Evolutionary conservation across 2,888 invertebrate genomes (phyloP), one percentile per base, ranked within the genome.

Genomic region (Leucoptera coffeella): DNA sequence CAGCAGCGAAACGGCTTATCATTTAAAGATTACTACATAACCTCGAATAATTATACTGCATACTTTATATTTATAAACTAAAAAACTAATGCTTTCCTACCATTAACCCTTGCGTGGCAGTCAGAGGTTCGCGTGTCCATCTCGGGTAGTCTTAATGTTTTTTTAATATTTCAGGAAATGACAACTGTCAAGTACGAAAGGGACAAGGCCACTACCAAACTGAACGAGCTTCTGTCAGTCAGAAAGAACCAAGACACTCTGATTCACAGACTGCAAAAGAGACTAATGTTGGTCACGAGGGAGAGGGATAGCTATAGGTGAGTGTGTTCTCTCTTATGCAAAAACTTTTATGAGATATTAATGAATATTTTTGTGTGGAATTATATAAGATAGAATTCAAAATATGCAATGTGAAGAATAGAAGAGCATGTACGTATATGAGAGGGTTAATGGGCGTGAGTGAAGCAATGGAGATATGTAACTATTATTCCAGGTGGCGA

Each of bases 301-400:
- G 90, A 90, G 48, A 71, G 90, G 13, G 89, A 90, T 42, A 87
- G 85, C 43, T 86, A 88, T 41, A 77, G 87, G 47, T 78, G 30
- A 35, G 31, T 26, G 6, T 7, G 2, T 20, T 26, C 13, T 15
- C 10, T 25, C 15, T 17, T n/a, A n/a, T n/a, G n/a, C n/a, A n/a
- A n/a, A n/a, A n/a, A n/a, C n/a, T n/a, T n/a, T n/a, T n/a, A n/a
- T n/a, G n/a, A n/a, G n/a, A n/a, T n/a, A n/a, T n/a, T n/a, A n/a
- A n/a, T n/a, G n/a, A n/a, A n/a, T n/a, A n/a, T n/a, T n/a, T n/a
- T n/a, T n/a, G n/a, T n/a, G n/a, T n/a, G n/a, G n/a, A n/a, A n/a
- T n/a, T n/a, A n/a, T n/a, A n/a, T n/a, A n/a, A n/a, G n/a, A n/a
- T n/a, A n/a, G n/a, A n/a, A n/a, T n/a, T n/a, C n/a, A n/a, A n/a